Conservation (phyloP, 2,797 vertebrate species). For the Cyclura pinguis region DNA sequence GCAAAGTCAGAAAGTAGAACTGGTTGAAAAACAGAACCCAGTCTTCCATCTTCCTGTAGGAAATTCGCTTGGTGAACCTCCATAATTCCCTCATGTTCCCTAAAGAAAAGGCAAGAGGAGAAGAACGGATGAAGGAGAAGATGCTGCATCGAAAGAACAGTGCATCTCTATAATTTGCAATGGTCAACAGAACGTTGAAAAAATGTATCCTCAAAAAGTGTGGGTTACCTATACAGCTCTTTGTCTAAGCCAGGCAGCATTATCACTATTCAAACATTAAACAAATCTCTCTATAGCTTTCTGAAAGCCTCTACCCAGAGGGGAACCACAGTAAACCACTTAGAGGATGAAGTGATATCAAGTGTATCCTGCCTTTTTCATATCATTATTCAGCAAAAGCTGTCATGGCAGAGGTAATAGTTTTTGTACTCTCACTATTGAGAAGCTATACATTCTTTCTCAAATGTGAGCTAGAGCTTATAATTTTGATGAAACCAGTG, state of each 20-base stretch:
- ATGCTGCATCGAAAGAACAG: too few species aligned
- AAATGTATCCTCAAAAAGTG: too few species aligned
- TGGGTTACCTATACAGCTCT: neutral
- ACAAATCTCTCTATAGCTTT: neutral
- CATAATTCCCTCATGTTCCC: too few species aligned
- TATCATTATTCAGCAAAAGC: neutral
- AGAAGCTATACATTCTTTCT: neutral
- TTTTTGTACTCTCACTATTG: neutral
- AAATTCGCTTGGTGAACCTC: too few species aligned
- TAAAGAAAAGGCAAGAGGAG: too few species aligned
- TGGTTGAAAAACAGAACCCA: too few species aligned
- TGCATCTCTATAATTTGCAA: too few species aligned
- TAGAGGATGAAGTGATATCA: neutral
- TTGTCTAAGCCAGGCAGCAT: neutral
- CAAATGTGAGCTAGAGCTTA: neutral
- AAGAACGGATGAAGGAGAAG: too few species aligned
- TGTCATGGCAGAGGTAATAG: neutral
- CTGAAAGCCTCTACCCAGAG: neutral
- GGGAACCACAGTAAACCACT: neutral
- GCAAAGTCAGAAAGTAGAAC: too few species aligned
- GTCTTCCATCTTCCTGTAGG: too few species aligned
- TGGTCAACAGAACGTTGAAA: too few species aligned
- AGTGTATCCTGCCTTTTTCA: neutral
- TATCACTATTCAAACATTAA: neutral
- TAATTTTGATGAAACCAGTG: neutral